phyloP scores from a whole-genome alignment of 2,113 vertebrate genomes.

The Tetraodon nigroviridis region DNA sequence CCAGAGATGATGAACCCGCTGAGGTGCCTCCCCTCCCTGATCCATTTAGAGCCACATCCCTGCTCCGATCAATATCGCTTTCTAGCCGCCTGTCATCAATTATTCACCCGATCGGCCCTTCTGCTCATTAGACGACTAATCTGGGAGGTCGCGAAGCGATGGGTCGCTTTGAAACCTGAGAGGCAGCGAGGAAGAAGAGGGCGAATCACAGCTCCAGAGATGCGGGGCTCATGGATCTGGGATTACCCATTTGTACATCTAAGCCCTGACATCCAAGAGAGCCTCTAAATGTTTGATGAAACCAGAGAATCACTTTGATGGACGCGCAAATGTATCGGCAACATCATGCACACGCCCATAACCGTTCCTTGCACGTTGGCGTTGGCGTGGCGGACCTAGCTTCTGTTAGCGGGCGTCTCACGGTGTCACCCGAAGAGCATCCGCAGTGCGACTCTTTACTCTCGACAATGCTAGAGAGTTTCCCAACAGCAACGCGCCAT shows the following conservation, averaged over 20 bases:
- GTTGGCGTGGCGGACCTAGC: constrained; percentile 26
- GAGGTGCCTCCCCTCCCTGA: constrained; percentile 46
- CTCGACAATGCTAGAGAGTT: too few relatives aligned
- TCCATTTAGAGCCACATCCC: constrained; percentile 61
- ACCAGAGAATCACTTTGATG: constrained; percentile 59
- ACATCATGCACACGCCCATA: constrained; percentile 29
- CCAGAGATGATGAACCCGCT: constrained; percentile 26
- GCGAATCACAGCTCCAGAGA: constrained; percentile 38
- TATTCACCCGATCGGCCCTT: constrained; percentile 70
- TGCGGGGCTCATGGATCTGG: constrained; percentile 41
- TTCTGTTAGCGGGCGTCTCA: background rate
- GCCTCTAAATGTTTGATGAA: constrained; percentile 61
- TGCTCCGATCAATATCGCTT: constrained; percentile 61
- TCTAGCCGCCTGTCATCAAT: constrained; percentile 64
- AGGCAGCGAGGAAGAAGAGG: constrained; percentile 47
- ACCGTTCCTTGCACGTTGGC: constrained; percentile 49
- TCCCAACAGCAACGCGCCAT: background rate
- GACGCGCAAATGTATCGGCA: constrained; percentile 33
- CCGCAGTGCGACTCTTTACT: constrained; percentile 33
- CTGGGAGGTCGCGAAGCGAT: constrained; percentile 49
- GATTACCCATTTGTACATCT: constrained; percentile 56
- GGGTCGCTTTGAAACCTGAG: constrained; percentile 62
- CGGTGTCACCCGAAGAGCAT: constrained; percentile 49
- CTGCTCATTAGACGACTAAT: constrained; percentile 72
- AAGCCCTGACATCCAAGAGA: constrained; percentile 52